Conservation (phyloP, 2,797 vertebrate genomes). For the Telmatherina bonti region DNA sequence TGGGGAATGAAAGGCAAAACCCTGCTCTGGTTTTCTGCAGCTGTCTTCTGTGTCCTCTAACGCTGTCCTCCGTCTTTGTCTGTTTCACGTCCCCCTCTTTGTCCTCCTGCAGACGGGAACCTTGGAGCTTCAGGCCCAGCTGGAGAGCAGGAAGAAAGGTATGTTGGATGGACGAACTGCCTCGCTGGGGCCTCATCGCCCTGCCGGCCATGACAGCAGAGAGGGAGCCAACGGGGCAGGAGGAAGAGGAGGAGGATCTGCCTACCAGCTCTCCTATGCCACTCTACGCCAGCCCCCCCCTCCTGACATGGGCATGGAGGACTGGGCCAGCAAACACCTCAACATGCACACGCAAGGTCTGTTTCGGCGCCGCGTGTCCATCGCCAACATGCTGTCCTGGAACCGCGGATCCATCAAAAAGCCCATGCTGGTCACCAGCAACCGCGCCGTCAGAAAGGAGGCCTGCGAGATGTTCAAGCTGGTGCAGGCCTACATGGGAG, state of each 20-base stretch:
- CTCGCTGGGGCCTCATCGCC: conserved; percentile 77
- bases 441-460: conserved; percentile 89
- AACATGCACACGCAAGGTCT: conserved; percentile 94
- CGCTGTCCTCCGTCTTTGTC: no score
- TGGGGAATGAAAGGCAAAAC: no score
- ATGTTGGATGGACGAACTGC: conserved; percentile 74
- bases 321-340: conserved; percentile 94
- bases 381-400: conserved; percentile 94
- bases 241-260: conserved; percentile 55
- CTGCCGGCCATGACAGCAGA: conserved; percentile 57
- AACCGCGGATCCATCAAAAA: conserved; percentile 92
- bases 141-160: conserved; percentile 80
- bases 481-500: conserved; percentile 94
- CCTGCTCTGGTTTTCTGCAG: not conserved
- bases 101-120: conserved; percentile 77
- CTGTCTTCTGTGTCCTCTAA: conserved; percentile 9
- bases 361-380: conserved; percentile 90
- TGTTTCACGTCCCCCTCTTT: conserved; percentile 41
- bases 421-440: conserved; percentile 93
- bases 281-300: conserved; percentile 86
- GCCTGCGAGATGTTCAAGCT: conserved; percentile 94
- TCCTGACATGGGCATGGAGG: conserved; percentile 87
- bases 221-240: conserved; percentile 67
- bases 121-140: conserved; percentile 79
- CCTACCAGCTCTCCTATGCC: conserved; percentile 84